phyloP scores from a whole-genome alignment of 2,888 invertebrate species.

The Eilema griseolum region DNA sequence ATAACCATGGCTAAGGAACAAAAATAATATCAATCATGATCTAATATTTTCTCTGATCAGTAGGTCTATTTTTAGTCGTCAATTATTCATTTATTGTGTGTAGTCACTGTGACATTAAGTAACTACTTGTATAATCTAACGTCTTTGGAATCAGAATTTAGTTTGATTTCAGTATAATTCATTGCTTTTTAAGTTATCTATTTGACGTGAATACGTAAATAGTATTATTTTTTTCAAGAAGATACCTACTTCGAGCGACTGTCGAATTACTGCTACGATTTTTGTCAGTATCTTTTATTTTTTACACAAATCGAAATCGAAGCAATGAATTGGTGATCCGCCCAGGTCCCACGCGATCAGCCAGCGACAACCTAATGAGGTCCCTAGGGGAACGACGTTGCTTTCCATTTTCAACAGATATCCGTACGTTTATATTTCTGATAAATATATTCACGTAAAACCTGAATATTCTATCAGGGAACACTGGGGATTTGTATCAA shows the following conservation, averaged over 20 bases:
- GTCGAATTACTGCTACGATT: constrained; percentile 26
- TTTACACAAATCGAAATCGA: constrained; percentile 61
- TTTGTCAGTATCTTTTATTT: constrained; percentile 50
- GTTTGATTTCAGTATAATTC: too few relatives aligned
- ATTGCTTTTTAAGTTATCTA: too few relatives aligned
- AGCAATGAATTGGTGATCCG: constrained; percentile 60
- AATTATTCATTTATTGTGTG: background rate
- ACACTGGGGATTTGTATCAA: constrained; percentile 49
- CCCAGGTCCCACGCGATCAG: constrained; percentile 51
- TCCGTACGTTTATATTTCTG: constrained; percentile 53
- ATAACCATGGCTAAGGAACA: constrained; percentile 9
- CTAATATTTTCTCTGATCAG: constrained; percentile 19
- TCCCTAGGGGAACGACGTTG: constrained; percentile 61
- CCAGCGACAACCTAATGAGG: constrained; percentile 70
- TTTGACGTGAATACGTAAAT: too few relatives aligned
- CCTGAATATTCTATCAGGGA: constrained; percentile 53
- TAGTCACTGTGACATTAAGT: background rate
- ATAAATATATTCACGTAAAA: constrained; percentile 53
- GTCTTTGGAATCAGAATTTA: too few relatives aligned
- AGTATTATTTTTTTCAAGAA: background rate
- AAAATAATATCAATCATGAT: constrained; percentile 6
- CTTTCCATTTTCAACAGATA: constrained; percentile 62
- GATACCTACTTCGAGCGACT: background rate
- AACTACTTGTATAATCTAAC: too few relatives aligned
- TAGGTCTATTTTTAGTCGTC: background rate